phyloP scores from a whole-genome alignment of 1,140 invertebrate species.

The Drosophila aff. region DNA sequence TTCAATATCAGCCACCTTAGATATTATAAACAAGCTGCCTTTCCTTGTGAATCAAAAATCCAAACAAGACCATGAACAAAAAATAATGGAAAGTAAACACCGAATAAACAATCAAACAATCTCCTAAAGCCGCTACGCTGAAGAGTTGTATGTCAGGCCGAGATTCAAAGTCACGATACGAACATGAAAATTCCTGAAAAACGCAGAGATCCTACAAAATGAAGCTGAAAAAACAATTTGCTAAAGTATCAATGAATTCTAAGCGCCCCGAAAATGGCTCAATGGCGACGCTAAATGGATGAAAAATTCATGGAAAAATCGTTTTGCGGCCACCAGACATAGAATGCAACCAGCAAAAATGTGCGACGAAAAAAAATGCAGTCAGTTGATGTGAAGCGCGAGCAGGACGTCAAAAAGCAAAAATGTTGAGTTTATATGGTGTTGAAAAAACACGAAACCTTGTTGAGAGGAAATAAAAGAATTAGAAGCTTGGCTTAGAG shows the following conservation, averaged over 20 bases:
- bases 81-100: neutral
- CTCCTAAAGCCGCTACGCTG: neutral
- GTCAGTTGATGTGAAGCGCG: constrained; percentile 18
- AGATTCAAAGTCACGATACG: constrained; percentile 61
- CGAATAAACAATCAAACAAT: neutral
- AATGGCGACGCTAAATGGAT: constrained; percentile 70
- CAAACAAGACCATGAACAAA: neutral
- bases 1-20: neutral
- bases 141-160: constrained; percentile 1
- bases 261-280: constrained; percentile 72
- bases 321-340: constrained; percentile 68
- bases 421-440: constrained; percentile 54
- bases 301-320: constrained; percentile 76
- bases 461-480: constrained; percentile 9
- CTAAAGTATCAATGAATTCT: constrained; percentile 78
- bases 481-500: constrained; percentile 9
- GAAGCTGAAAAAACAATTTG: constrained; percentile 66
- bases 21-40: neutral
- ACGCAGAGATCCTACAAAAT: constrained; percentile 25
- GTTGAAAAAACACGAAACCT: constrained; percentile 46
- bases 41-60: neutral
- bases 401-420: constrained; percentile 57
- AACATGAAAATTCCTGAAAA: neutral
- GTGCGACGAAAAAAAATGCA: constrained; percentile 23
- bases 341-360: constrained; percentile 46